Evolutionary conservation across 2,113 vertebrate genomes (phyloP).

Genomic region (Cynocephalus volans): DNA sequence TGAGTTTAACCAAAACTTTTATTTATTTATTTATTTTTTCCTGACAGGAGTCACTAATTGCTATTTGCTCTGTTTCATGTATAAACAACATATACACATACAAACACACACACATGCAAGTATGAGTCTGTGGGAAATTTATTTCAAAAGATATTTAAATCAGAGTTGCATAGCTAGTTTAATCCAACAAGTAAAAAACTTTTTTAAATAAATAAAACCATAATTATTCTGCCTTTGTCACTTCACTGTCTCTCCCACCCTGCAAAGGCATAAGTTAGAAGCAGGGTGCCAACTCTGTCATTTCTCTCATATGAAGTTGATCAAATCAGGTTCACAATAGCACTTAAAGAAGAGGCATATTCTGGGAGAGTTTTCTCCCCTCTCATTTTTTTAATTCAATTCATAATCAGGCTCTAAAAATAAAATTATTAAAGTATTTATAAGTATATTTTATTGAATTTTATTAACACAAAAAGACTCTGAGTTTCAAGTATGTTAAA

Average conservation of each 20-base stretch:
- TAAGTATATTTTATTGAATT: conserved; percentile 42
- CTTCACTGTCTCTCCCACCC: background rate
- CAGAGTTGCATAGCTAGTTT: background rate
- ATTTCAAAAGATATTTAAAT: background rate
- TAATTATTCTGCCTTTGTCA: background rate
- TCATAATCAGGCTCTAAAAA: background rate
- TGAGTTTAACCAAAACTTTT: background rate
- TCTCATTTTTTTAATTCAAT: background rate
- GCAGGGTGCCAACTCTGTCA: conserved; percentile 14
- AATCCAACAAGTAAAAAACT: background rate
- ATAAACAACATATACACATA: background rate
- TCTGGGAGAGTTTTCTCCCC: background rate
- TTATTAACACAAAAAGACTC: background rate
- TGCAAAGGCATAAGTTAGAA: background rate
- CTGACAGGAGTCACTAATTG: background rate
- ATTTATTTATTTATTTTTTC: background rate
- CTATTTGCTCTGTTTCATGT: background rate
- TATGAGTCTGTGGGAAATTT: background rate
- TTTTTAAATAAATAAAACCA: background rate
- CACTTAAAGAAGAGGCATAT: background rate
- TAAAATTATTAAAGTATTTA: conserved; percentile 32
- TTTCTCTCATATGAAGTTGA: conserved; percentile 3
- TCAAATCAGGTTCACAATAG: background rate
- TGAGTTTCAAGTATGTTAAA: background rate
- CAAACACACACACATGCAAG: background rate